Evolutionary conservation across 2,888 invertebrate species (phyloP), one percentile per base, ranked within the genome.

Genomic region (Drosophila rellima): DNA sequence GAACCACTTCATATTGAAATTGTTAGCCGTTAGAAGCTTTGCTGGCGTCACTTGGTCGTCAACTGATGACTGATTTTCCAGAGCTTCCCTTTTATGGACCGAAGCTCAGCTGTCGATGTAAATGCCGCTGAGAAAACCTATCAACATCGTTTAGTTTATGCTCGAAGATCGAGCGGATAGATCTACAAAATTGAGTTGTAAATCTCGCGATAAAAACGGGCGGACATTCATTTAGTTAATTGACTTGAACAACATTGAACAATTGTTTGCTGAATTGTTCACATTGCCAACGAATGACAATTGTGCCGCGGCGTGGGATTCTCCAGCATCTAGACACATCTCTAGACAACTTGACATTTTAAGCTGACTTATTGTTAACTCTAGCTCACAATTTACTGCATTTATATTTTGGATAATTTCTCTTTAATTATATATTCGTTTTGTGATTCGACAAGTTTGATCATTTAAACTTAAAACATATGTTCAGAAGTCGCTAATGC

Each of bases 171-270:
- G 23, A 47, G 31, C 45, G 56, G 57, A 33, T 23, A 54, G 82
- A 82, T 78, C 55, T 63, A 37, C 70, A 33, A 80, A 90, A 90
- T 90, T 89, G 87, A 91, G 91, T 80, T 90, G 90, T 91, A 90
- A 90, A 89, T 90, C 77, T 71, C 15, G 80, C 69, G 80, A 33
- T 71, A 77, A 82, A 83, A 73, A 70, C 73, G 80, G 88, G 84
- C 83, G 80, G 82, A 90, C 86, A 90, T 65, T 42, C 85, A 74
- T 80, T 88, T 87, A 80, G 78, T 77, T 90, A 78, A 89, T 90
- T 88, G 69, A 66, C 72, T 52, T 55, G 66, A 63, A 56, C 55
- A 45, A 37, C 62, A 64, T 61, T 52, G 47, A 72, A 71, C 60
- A 70, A 67, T 66, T 66, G 65, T 63, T 55, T 31, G 50, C 61